Evolutionary conservation across 1,140 invertebrate species (phyloP).

Genomic region (Mylabris phalerata): DNA sequence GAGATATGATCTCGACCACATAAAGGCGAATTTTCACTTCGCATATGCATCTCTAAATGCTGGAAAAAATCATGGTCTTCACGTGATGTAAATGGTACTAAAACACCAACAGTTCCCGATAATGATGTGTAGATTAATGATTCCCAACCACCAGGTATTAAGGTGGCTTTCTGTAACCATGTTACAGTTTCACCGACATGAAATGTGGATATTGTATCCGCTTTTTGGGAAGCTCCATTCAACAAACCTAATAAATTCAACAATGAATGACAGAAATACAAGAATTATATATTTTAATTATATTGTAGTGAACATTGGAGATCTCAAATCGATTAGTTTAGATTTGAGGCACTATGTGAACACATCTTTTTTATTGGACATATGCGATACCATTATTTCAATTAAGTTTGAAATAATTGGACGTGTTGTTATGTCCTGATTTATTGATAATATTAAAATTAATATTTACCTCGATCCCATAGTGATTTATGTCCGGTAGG

Average conservation of each 20-base stretch:
- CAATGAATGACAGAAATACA: background rate
- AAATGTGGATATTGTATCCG: constrained; percentile 86
- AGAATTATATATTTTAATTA: background rate
- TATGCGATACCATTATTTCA: constrained; percentile 6
- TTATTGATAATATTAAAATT: background rate
- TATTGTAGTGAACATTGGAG: constrained; percentile 5
- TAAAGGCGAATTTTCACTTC: constrained; percentile 91
- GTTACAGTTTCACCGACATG: constrained; percentile 94
- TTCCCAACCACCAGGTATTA: constrained; percentile 96
- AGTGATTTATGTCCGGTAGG: constrained; percentile 96
- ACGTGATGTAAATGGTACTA: constrained; percentile 95
- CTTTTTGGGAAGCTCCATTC: constrained; percentile 96
- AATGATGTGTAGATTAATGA: constrained; percentile 93
- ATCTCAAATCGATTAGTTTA: constrained; percentile 1
- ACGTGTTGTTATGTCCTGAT: constrained; percentile 3
- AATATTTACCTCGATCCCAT: constrained; percentile 79
- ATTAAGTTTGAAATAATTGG: constrained; percentile 6
- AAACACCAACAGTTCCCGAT: constrained; percentile 90
- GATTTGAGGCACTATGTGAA: constrained; percentile 9
- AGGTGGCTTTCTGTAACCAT: constrained; percentile 86
- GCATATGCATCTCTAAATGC: constrained; percentile 99
- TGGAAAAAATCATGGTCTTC: constrained; percentile 99
- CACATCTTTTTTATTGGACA: constrained; percentile 5
- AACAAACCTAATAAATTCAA: constrained; percentile 55
- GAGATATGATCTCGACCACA: constrained; percentile 97